Evolutionary conservation across 2,888 invertebrate genomes (phyloP), one percentile per base, ranked within the genome.

Genomic region (Pachycephus smyrnensis): DNA sequence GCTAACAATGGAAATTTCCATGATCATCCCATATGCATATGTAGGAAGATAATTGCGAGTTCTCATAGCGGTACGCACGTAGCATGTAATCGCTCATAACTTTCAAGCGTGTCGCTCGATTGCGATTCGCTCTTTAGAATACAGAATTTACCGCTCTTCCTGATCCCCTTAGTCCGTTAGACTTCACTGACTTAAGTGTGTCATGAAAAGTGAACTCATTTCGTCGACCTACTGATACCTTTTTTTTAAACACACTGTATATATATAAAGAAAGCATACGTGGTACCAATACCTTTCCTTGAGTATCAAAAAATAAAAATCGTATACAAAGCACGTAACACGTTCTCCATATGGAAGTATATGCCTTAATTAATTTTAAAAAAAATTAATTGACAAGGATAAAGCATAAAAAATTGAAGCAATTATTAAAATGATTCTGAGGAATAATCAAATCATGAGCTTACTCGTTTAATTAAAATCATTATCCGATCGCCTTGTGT

Each of bases 151-250:
- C 4, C 12, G 55, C 55, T 68, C 76, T 78, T 80, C 76, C 78
- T 75, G 73, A 73, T 78, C 73, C 31, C 36, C 33, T 36, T n/a
- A 30, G 30, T 33, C 40, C 69, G 71, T 68, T 74, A 68, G 68
- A 40, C 31, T 15, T 35, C 68, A 31, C 68, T 9, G 77, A 73
- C 68, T 69, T 84, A 88, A 89, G 87, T 87, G 82, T 88, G 89
- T 85, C 89, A 86, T 84, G 83, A 85, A 87, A 89, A 86, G 86
- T 82, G 88, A 88, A 86, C 79, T 83, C 82, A 83, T 83, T 83
- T 83, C 81, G 82, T 83, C 89, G 89, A 90, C 90, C 90, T 85
- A 90, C 83, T 90, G 87, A 88, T 88, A 89, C 85, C 86, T 89
- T 89, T 90, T 85, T 86, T 55, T 40, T 6, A 40, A 40, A 40